Conservation (phyloP, 2,113 vertebrate genomes). For the Cricetomys ansorgei region DNA sequence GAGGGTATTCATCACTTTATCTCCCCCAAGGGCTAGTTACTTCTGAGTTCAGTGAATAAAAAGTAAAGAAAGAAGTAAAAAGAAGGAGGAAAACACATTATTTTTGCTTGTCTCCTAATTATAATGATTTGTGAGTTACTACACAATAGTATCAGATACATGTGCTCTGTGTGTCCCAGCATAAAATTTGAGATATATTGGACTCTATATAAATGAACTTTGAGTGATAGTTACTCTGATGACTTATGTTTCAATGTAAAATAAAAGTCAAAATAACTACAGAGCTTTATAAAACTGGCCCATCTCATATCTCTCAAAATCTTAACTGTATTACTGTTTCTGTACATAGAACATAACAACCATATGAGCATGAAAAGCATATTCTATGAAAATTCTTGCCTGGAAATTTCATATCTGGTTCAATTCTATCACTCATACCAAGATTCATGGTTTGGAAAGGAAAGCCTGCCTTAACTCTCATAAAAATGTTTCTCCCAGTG, state of each 20-base stretch:
- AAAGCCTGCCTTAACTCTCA: rapidly evolving
- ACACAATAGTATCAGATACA: background rate
- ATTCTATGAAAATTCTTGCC: background rate
- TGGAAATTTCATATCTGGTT: background rate
- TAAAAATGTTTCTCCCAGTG: background rate
- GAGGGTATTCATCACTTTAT: conserved; percentile 73
- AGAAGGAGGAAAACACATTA: background rate
- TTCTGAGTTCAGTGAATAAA: conserved; percentile 64
- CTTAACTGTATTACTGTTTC: background rate
- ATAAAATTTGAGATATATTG: background rate
- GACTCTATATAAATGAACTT: conserved; percentile 12
- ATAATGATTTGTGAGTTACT: conserved; percentile 72
- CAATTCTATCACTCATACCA: background rate
- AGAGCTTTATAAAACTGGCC: background rate
- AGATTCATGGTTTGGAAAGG: background rate
- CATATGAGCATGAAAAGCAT: rapidly evolving
- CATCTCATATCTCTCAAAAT: background rate
- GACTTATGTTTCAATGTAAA: background rate
- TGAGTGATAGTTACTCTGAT: background rate
- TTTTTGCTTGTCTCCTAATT: conserved; percentile 67
- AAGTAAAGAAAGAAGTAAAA: conserved; percentile 49
- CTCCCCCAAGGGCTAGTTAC: conserved; percentile 66
- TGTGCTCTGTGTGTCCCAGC: background rate
- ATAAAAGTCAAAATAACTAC: background rate
- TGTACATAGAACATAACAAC: background rate